phyloP scores from a whole-genome alignment of 2,797 vertebrate species.

The Graptemys geographica region DNA sequence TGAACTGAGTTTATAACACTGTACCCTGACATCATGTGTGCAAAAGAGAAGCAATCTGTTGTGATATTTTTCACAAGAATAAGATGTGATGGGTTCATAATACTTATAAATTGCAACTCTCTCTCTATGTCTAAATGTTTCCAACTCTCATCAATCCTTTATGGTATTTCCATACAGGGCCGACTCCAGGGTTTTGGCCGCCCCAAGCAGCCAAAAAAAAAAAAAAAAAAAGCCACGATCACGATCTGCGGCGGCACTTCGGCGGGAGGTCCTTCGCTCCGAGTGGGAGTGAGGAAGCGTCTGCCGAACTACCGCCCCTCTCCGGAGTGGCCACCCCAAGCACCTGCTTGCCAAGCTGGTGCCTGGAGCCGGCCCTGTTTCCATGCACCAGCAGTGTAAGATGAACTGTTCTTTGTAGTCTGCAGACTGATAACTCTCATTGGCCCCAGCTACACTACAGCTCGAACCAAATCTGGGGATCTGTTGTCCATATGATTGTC shows the following conservation, averaged over 20 bases:
- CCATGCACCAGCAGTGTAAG: background rate
- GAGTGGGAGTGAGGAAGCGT: no score
- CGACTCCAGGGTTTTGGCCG: no score
- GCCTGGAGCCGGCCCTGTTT: background rate
- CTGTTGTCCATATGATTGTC: background rate
- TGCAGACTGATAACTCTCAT: background rate
- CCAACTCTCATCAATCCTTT: background rate
- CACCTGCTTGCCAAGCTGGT: no score
- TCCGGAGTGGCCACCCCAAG: no score
- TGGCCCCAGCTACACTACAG: background rate
- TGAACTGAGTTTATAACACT: background rate
- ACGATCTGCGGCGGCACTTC: no score
- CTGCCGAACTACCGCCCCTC: no score
- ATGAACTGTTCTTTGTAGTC: background rate
- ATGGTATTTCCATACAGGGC: background rate
- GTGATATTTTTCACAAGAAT: background rate
- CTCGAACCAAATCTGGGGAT: background rate
- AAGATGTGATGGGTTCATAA: background rate
- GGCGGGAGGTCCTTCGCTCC: no score
- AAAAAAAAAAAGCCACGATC: no score
- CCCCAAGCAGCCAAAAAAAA: no score
- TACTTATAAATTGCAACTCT: background rate
- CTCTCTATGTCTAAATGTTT: background rate
- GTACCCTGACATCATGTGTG: background rate
- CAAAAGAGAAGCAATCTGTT: background rate